These are phyloP conservation scores for Hyposmocoma kahamanoa DNA, from an alignment of 1,140 invertebrate genomes.

Conservation along the genomic window DNA sequence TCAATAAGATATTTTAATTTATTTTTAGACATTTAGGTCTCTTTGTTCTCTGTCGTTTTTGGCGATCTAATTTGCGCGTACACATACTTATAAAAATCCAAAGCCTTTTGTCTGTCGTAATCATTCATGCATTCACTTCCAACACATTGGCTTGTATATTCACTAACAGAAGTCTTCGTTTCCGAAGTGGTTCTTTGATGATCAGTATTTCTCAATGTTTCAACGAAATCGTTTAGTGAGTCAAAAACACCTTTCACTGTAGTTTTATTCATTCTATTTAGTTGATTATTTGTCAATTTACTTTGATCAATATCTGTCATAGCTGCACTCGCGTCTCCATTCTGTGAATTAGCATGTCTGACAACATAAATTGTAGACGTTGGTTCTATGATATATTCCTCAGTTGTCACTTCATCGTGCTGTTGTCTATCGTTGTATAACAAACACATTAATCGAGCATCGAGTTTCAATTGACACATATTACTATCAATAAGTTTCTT, in stretches of 20 bases:
- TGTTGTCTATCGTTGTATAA: conserved; percentile 58
- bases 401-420: conserved; percentile 38
- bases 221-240: conserved; percentile 57
- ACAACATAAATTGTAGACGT: conserved; percentile 65
- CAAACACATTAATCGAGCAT: conserved; percentile 59
- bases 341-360: conserved; percentile 46
- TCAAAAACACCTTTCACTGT: conserved; percentile 60
- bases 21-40: conserved; percentile 21
- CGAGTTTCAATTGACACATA: conserved; percentile 62
- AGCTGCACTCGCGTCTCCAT: conserved; percentile 42
- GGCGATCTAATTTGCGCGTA: conserved; percentile 56
- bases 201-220: conserved; percentile 47
- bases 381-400: conserved; percentile 55
- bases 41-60: conserved; percentile 33
- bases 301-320: conserved; percentile 60
- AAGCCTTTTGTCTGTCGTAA: conserved; percentile 60
- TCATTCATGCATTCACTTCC: conserved; percentile 45
- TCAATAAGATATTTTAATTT: conserved; percentile 11
- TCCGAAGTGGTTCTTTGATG: conserved; percentile 23
- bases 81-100: conserved; percentile 70
- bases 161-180: conserved; percentile 30
- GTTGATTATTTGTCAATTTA: conserved; percentile 46
- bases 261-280: conserved; percentile 62
- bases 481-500: conserved; percentile 53
- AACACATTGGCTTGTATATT: conserved; percentile 42